Base-by-base conservation (phyloP, 2,888 invertebrate species). In the Rapana venosa region DNA sequence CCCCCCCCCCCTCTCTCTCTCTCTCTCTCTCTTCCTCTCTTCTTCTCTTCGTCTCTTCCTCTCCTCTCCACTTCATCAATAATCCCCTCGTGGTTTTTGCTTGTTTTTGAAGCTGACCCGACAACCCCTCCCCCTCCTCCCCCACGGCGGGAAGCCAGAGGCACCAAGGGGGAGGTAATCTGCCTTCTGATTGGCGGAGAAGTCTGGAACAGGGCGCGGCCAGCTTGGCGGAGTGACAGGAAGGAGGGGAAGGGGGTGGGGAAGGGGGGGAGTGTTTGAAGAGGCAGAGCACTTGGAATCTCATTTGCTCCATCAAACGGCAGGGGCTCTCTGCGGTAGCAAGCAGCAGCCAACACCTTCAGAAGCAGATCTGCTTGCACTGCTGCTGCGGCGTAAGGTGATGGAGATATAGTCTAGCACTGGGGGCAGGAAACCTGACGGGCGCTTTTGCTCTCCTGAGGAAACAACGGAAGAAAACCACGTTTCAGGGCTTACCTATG, bases 261-360 rank as follows among this genome's bases (percentile, higher is more conserved):
- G 79, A 17, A 47, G 47, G 87, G 85, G 77, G 22, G 47, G 47
- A 17, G 58, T 79, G 77, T 58, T 36, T 58, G 66, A 81, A 83
- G 66, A 84, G 74, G 70, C 70, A n/a, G 47, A 81, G 88, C 88
- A 89, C 89, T 89, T 85, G 84, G 56, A 74, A 89, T 85, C 85
- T 89, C 89, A 89, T 84, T 89, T 89, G 89, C 89, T 85, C 70
- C 89, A 70, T 89, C 84, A 70, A 83, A 61, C 89, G 61, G 89
- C 89, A 36, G 89, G 85, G 85, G 66, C 58, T 61, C 88, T 87
- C 5, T 77, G 77, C 79, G 36, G 32, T 15, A 74, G 32, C 30
- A 47, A n/a, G 47, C 8, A 47, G n/a, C 56, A 77, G 58, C 30
- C 88, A 47, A 87, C 87, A 87, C 87, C 77, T 74, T 22, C n/a